A percentile compares a stretch with the other conserved stretches of the same genome.
phyloP scores from a whole-genome alignment of 2,797 vertebrate species.

The Brachymystax lenok region DNA sequence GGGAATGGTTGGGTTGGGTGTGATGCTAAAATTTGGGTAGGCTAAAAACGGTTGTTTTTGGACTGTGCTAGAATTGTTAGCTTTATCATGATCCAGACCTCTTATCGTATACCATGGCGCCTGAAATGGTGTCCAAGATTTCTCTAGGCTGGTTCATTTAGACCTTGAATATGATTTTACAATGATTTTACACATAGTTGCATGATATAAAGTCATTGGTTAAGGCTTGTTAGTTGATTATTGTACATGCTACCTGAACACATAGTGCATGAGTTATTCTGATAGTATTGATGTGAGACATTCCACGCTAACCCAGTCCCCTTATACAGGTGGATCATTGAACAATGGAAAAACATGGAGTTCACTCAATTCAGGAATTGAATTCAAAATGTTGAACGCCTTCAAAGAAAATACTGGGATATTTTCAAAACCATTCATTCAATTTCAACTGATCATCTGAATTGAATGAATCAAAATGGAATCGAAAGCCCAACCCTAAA shows the following conservation, averaged over 20 bases:
- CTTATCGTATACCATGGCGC: background rate
- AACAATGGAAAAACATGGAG: background rate
- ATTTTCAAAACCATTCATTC: no score
- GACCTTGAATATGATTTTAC: background rate
- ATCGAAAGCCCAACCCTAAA: background rate
- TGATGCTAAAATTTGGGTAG: no score
- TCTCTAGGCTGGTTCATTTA: background rate
- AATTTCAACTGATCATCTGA: background rate
- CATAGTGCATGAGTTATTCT: conserved; percentile 3
- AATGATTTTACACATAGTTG: background rate
- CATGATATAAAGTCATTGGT: background rate
- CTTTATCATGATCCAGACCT: no score
- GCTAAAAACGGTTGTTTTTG: no score
- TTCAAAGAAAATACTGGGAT: no score
- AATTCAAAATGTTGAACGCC: background rate
- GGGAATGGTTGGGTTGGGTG: no score
- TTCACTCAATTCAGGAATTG: background rate
- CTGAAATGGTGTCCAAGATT: background rate
- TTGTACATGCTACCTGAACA: background rate
- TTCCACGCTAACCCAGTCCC: background rate
- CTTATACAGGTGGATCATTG: background rate
- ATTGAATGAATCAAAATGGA: conserved; percentile 10
- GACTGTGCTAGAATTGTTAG: no score
- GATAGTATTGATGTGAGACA: background rate
- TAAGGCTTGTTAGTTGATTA: background rate